Base-by-base conservation (phyloP, 2,113 vertebrate species). In the Xenopus borealis region DNA sequence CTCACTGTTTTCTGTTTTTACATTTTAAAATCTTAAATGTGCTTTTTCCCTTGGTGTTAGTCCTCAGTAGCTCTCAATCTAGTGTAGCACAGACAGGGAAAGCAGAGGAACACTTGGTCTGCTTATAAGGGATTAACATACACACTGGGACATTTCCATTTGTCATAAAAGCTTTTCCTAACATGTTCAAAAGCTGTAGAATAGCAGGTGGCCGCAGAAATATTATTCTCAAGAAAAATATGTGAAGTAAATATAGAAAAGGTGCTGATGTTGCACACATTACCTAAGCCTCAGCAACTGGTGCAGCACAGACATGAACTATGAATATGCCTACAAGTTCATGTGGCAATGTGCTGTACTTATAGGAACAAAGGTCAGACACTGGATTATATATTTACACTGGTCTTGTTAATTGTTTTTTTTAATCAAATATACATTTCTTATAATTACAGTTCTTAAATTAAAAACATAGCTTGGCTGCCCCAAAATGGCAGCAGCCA, bases 21-120 rank as follows among this genome's bases (percentile, higher is more conserved):
- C 8, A 27, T 68, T 53, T 27, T 68, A 68, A 33, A 66, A 68
- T 17, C 20, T n/a, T 68, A 13, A 68, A 53, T 52, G 19, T 12
- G 19, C 18, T 71, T 71, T 40, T 71, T 62, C 69, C 40, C 40
- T 61, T 45, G 40, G 20, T 61, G 69, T 10, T 27, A 27, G 57
- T 44, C 18, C 12, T 6, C 40, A 59, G 44, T 33, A 27, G 33
- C 45, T 63, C 46, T 64, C 71, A 19, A 9, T 53, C 59, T 72
- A 12, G 8, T 19, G 19, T 16, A 63, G 52, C 20, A n/a, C 50
- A 12, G 17, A 55, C 14, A 55, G 14, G 8, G 16, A 18, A 55
- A 55, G 14, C 11, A 50, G 47, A n/a, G 17, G 53, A 55, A 7
- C 53, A 55, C 12, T n/a, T 61, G 19, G 58, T 23, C 58, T 9